These are phyloP conservation scores for Aporrectodea caliginosa DNA, from an alignment of 1,140 invertebrate genomes.

Conservation along the genomic window DNA sequence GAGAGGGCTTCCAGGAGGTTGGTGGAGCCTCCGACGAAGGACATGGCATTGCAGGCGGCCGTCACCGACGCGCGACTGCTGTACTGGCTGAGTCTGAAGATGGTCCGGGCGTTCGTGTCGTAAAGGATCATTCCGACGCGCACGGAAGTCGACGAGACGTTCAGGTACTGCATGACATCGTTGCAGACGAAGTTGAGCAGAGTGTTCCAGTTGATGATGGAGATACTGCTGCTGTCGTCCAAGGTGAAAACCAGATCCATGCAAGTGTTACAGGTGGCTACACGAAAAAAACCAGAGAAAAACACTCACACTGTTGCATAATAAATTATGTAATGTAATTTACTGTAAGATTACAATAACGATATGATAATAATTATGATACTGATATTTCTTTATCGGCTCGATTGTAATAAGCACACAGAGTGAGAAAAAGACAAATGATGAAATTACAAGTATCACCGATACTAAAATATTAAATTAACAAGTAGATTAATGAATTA, in stretches of 20 bases:
- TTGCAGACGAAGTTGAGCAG: constrained; percentile 5
- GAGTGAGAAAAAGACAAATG: no score
- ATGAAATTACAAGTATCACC: no score
- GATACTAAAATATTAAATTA: no score
- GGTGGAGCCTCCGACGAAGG: constrained; percentile 5
- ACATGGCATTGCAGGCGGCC: neutral
- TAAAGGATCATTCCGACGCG: constrained; percentile 20
- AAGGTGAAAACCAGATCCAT: constrained; percentile 20
- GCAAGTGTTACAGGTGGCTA: constrained; percentile 23
- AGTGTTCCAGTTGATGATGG: neutral
- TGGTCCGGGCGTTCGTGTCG: neutral
- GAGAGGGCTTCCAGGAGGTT: constrained; percentile 10
- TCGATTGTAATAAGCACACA: no score
- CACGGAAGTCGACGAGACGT: neutral
- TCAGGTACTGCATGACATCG: neutral
- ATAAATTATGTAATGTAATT: no score
- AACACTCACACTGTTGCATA: constrained; percentile 14
- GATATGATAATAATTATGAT: no score
- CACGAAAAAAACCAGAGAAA: neutral
- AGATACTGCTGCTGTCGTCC: constrained; percentile 22
- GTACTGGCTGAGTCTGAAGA: neutral
- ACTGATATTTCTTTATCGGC: no score
- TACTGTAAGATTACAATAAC: no score
- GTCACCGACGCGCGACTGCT: neutral
- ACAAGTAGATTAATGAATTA: no score